These are phyloP conservation scores for Telmatochromis brichardi DNA, from an alignment of 2,113 vertebrate genomes.

Conservation along the genomic window DNA sequence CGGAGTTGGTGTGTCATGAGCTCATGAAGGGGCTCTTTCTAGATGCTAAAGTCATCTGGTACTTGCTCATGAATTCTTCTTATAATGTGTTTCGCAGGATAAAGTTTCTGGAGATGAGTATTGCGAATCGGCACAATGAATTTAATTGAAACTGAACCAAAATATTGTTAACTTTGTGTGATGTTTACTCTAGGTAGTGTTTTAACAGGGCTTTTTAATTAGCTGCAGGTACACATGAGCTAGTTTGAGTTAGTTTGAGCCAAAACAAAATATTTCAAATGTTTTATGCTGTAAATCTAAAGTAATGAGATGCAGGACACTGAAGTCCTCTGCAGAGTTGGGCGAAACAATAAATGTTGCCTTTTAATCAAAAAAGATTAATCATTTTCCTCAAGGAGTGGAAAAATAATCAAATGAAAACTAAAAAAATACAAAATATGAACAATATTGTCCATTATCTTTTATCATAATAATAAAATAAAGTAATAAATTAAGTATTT, in stretches of 20 bases:
- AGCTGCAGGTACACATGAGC: not conserved
- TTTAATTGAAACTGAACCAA: not conserved
- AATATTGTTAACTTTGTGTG: not conserved
- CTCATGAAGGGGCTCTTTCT: not conserved
- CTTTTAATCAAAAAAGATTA: not conserved
- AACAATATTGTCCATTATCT: not conserved
- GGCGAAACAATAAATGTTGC: not conserved
- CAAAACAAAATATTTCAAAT: not conserved
- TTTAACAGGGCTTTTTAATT: not conserved
- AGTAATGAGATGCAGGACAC: not conserved
- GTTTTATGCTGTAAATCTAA: not conserved
- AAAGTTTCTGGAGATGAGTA: not conserved
- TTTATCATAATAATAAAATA: not conserved
- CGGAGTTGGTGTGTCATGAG: not conserved
- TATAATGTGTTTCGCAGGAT: not conserved
- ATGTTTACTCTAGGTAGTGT: not conserved
- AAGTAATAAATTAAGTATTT: not conserved
- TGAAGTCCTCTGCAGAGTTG: not conserved
- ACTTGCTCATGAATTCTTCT: not conserved
- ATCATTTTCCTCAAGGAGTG: not conserved
- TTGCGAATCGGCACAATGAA: not conserved
- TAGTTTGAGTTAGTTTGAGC: not conserved
- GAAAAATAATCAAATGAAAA: not conserved
- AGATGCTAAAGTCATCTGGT: not conserved
- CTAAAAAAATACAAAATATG: not conserved